Evolutionary conservation across 2,797 vertebrate genomes (phyloP).

Genomic region (Lagodon rhomboides): DNA sequence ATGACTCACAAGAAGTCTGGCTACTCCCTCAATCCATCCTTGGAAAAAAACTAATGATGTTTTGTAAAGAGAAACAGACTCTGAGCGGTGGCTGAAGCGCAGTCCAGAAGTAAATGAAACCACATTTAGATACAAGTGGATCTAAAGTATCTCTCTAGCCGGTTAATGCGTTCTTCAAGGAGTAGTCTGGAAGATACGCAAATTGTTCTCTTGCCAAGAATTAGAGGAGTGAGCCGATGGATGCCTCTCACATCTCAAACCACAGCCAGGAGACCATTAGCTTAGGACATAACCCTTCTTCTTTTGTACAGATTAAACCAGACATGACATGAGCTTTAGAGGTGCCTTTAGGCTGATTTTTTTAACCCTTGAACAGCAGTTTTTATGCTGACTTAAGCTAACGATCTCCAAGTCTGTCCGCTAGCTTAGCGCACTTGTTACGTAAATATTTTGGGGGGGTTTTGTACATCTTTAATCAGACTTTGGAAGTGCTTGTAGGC

Average conservation of each 20-base stretch:
- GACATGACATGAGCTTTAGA: not conserved
- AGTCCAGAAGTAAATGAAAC: conserved; percentile 53
- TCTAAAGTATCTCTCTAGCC: conserved; percentile 5
- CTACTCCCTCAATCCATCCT: conserved; percentile 54
- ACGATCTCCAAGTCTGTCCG: too few species aligned
- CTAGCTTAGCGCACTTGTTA: too few species aligned
- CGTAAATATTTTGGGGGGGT: too few species aligned
- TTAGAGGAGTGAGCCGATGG: conserved; percentile 7
- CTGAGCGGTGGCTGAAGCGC: conserved; percentile 22
- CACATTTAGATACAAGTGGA: conserved; percentile 31
- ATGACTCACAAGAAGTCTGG: conserved; percentile 48
- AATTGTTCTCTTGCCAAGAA: conserved; percentile 24
- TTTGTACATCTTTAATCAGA: too few species aligned
- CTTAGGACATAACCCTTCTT: not conserved
- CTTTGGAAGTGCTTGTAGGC: too few species aligned
- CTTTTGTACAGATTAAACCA: not conserved
- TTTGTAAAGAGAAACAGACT: conserved; percentile 68
- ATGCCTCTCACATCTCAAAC: not conserved
- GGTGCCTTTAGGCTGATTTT: not conserved
- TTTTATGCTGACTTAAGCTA: not conserved
- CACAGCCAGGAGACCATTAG: not conserved
- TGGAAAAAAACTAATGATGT: conserved; percentile 59
- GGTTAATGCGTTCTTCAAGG: conserved; percentile 18
- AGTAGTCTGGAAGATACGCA: conserved; percentile 22
- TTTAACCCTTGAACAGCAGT: not conserved